Evolutionary conservation across 2,888 invertebrate species (phyloP).

Genomic region (Eupithecia tripunctaria): DNA sequence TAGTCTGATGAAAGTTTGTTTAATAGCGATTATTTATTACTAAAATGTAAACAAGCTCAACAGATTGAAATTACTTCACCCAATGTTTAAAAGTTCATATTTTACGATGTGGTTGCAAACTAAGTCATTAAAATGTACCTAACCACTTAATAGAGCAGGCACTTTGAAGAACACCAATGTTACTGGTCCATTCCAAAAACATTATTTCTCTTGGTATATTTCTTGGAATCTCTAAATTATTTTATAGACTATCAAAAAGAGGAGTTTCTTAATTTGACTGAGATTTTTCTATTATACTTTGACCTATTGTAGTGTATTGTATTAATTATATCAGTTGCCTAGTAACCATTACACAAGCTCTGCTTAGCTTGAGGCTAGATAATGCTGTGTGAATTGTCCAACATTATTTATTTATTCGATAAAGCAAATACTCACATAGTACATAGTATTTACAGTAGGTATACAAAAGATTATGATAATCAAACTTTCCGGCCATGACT

Average conservation of each 20-base stretch:
- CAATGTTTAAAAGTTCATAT: slow-evolving; percentile 25
- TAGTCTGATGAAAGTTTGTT: slow-evolving; percentile 44
- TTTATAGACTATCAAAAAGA: too few relatives aligned
- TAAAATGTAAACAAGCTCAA: slow-evolving; percentile 39
- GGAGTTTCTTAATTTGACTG: neutral
- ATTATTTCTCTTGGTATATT: too few relatives aligned
- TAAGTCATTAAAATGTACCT: neutral
- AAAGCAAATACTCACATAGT: neutral
- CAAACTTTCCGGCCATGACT: neutral
- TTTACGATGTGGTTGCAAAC: slow-evolving; percentile 3
- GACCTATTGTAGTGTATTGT: too few relatives aligned
- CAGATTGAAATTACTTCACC: slow-evolving; percentile 29
- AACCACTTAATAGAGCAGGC: neutral
- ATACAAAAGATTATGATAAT: neutral
- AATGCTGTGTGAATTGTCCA: too few relatives aligned
- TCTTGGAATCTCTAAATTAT: too few relatives aligned
- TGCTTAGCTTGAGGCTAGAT: too few relatives aligned
- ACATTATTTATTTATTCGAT: too few relatives aligned
- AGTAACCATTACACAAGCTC: too few relatives aligned
- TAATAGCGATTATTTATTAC: slow-evolving; percentile 44
- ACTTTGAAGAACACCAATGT: neutral
- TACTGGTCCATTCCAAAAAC: neutral
- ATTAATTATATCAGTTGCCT: too few relatives aligned
- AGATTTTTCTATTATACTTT: too few relatives aligned
- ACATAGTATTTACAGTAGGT: neutral